phyloP scores from a whole-genome alignment of 1,140 invertebrate species.

The Orchestia grillus region DNA sequence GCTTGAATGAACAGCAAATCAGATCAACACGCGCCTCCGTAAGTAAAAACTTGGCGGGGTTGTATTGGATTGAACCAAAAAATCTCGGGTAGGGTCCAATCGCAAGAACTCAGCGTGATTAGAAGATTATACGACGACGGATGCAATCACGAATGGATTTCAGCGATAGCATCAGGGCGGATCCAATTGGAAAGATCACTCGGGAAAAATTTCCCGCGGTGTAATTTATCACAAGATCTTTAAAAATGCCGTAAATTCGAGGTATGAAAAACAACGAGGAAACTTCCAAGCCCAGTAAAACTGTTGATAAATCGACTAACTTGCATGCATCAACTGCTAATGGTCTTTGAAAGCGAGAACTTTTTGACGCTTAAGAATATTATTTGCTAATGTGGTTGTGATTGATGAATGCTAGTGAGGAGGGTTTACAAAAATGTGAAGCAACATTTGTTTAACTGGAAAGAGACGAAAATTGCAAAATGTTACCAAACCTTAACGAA shows the following conservation, averaged over 20 bases:
- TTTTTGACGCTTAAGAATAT: neutral
- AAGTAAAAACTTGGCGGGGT: neutral
- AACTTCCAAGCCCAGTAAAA: constrained; percentile 37
- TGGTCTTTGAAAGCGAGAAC: neutral
- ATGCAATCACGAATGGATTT: constrained; percentile 22
- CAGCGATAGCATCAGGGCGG: neutral
- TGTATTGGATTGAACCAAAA: neutral
- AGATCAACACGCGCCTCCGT: neutral
- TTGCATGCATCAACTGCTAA: constrained; percentile 42
- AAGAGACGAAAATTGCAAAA: neutral
- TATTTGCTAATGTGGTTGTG: constrained; percentile 17
- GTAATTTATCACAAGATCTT: neutral
- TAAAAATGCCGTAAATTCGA: neutral
- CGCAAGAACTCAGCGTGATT: neutral
- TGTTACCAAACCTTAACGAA: neutral
- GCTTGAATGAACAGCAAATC: neutral
- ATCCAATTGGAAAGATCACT: constrained; percentile 25
- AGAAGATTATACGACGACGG: constrained; percentile 5
- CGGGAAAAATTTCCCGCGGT: neutral
- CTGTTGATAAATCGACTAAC: constrained; percentile 37
- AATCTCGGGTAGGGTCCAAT: neutral
- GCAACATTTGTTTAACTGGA: neutral
- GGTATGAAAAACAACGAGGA: neutral
- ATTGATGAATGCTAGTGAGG: neutral
- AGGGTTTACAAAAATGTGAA: neutral